Conservation (phyloP, 2,797 vertebrate species). For the Capromys pilorides region DNA sequence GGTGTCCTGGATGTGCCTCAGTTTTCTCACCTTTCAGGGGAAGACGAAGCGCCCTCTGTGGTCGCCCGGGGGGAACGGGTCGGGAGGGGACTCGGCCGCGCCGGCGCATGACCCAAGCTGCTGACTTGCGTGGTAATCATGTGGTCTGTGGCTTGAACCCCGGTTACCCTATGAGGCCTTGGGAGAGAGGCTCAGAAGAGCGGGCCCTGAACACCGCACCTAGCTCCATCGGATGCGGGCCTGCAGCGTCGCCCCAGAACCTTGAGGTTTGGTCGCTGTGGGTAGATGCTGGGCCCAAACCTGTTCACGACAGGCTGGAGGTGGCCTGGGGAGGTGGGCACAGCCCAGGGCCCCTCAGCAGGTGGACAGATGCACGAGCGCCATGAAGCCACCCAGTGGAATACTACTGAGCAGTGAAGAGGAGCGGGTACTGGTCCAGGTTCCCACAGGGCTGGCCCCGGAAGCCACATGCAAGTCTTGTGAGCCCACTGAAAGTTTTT, state of each 20-base stretch:
- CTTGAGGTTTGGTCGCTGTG: background rate
- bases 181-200: background rate
- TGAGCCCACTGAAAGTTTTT: background rate
- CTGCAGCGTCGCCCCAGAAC: fast-evolving
- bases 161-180: fast-evolving
- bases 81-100: background rate
- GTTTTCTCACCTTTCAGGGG: background rate
- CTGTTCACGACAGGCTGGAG: no score
- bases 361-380: no score
- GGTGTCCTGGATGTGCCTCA: background rate
- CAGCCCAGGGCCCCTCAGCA: fast-evolving
- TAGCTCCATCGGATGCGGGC: background rate
- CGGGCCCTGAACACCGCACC: fast-evolving
- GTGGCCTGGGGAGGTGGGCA: fast-evolving
- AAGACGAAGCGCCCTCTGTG: background rate
- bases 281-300: background rate
- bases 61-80: background rate
- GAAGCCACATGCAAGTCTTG: background rate
- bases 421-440: background rate
- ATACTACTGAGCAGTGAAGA: background rate
- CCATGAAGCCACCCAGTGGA: background rate
- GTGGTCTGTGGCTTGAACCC: background rate
- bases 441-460: background rate
- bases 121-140: fast-evolving
- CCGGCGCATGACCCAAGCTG: fast-evolving